A percentile compares a stretch with the other conserved stretches of the same genome.
These are phyloP conservation scores for Drosophila emarginata DNA, from an alignment of 2,888 invertebrate genomes.

Conservation along the genomic window DNA sequence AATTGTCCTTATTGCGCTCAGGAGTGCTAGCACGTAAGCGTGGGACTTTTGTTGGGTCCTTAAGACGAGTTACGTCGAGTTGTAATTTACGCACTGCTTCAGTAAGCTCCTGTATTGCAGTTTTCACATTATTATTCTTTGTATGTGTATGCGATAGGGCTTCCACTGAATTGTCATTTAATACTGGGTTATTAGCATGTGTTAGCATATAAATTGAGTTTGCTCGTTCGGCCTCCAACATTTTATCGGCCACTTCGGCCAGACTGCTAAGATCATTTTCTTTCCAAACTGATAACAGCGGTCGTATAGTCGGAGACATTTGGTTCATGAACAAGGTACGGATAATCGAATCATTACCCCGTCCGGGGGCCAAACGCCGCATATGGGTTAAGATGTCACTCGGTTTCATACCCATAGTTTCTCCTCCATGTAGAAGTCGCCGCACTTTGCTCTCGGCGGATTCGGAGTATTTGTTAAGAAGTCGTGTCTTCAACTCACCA, in stretches of 20 bases:
- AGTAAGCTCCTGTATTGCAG: too few species aligned
- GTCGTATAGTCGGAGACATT: slow-evolving; percentile 21
- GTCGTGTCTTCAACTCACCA: neutral
- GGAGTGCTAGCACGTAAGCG: too few species aligned
- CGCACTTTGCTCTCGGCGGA: slow-evolving; percentile 6
- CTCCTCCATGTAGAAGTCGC: slow-evolving; percentile 26
- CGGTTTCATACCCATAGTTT: slow-evolving; percentile 34
- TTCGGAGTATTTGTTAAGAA: slow-evolving; percentile 4
- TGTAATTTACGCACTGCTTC: too few species aligned
- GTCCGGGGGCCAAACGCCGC: slow-evolving; percentile 37
- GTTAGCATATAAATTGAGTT: neutral
- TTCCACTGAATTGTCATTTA: neutral
- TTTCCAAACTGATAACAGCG: too few species aligned
- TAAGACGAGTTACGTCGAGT: too few species aligned
- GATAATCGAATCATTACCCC: slow-evolving; percentile 32
- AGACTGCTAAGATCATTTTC: slow-evolving; percentile 1
- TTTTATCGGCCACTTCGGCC: slow-evolving; percentile 13
- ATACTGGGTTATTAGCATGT: too few species aligned
- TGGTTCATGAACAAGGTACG: slow-evolving; percentile 35
- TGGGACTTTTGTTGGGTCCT: too few species aligned
- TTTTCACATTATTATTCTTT: too few species aligned
- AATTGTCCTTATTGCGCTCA: too few species aligned
- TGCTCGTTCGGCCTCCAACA: neutral
- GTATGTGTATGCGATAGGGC: neutral
- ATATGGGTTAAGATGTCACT: slow-evolving; percentile 35